Evolutionary conservation across 2,113 vertebrate genomes (phyloP), one percentile per base, ranked within the genome.

Genomic region (Petrocephalus microphthalmus): DNA sequence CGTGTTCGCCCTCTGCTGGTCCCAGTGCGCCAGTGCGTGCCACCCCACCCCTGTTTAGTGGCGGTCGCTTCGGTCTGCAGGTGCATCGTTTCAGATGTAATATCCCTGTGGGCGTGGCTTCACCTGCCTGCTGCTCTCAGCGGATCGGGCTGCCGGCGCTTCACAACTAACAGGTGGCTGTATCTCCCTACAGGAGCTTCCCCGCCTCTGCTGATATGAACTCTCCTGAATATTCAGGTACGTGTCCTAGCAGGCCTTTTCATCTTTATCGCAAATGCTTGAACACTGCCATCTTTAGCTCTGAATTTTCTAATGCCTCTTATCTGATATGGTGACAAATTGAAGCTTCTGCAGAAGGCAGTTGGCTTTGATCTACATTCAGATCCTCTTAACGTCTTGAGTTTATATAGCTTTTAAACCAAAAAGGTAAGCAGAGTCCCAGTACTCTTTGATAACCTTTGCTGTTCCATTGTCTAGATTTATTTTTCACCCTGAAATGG

Each of bases 181-280:
- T 64, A 29, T 82, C 60, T 84, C 1, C 37, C 47, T 71, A 52
- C 60, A 45, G 85, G 88, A 56, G 78, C 64, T 56, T 2, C 25
- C 49, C 37, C 85, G 22, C 19, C 42, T 7, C 82, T 83, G 81
- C 74, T 53, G 53, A 84, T 78, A 91, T 91, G 90, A 90, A 60
- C 74, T 91, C 89, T 33, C 89, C 89, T 25, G 89, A 91, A 86
- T 88, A 85, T 56, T 52, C 89, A 89, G 90, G 90, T 91, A 90
- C 37, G n/a, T 52, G 29, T 47, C 6, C 57, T 45, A 51, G 51
- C 57, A 53, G 22, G 25, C 25, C 5, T 71, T 53, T 53, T 60
- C n/a, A 17, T 86, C 53, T 60, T 25, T 10, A 6, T 15, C 10
- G 11, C 22, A 74, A 29, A 74, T 29, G n/a, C 37, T 45, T 8